phyloP scores from a whole-genome alignment of 2,113 vertebrate species.

The Antidorcas marsupialis region DNA sequence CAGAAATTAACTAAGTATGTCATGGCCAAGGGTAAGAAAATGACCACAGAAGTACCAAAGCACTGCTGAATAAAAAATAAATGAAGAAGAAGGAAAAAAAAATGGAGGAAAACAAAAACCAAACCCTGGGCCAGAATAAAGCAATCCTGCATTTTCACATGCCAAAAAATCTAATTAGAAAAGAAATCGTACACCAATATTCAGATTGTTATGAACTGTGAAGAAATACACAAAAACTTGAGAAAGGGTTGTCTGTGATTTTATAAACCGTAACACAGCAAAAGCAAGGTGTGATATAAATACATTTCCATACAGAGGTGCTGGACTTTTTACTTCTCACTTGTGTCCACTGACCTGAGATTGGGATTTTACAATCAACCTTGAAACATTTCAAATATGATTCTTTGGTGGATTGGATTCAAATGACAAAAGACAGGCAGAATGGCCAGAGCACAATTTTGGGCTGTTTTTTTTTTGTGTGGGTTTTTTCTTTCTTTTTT shows the following conservation, averaged over 20 bases:
- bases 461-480: not conserved
- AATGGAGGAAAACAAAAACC: not conserved
- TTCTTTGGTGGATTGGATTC: not conserved
- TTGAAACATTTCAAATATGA: conserved; percentile 16
- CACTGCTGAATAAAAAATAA: not conserved
- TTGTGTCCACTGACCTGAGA: not conserved
- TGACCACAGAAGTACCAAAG: conserved; percentile 24
- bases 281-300: not conserved
- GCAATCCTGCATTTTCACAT: conserved; percentile 52
- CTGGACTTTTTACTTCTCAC: conserved; percentile 45
- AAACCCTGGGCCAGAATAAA: conserved; percentile 49
- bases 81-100: not conserved
- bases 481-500: not conserved
- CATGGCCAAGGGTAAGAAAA: conserved; percentile 41
- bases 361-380: not conserved
- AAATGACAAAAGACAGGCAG: not conserved
- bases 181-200: conserved; percentile 61
- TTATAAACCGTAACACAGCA: conserved; percentile 13
- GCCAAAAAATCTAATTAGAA: conserved; percentile 76
- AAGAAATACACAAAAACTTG: conserved; percentile 58
- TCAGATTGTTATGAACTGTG: conserved; percentile 53
- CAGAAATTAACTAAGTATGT: conserved; percentile 48
- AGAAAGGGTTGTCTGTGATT: conserved; percentile 49
- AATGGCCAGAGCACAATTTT: not conserved
- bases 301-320: conserved; percentile 21